Evolutionary conservation across 2,113 vertebrate species (phyloP).

Genomic region (Pycnonotus jocosus): DNA sequence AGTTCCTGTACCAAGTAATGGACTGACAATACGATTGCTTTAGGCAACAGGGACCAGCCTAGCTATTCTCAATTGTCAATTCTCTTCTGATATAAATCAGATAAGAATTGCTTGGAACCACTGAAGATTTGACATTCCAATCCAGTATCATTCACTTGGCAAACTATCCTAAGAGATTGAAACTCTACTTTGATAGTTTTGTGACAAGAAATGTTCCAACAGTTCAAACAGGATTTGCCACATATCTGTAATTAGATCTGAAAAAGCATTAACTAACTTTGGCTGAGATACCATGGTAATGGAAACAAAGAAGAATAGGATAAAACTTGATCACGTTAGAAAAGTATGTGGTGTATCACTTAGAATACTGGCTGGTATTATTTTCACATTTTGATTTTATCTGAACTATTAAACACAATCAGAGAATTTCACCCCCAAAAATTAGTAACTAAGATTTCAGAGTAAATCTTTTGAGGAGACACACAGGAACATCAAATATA

Average conservation of each 20-base stretch:
- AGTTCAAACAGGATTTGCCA: background rate
- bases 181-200: background rate
- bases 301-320: background rate
- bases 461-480: background rate
- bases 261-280: background rate
- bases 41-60: background rate
- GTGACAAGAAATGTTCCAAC: background rate
- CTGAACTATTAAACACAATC: background rate
- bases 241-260: background rate
- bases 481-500: background rate
- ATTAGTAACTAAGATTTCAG: background rate
- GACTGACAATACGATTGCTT: background rate
- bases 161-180: background rate
- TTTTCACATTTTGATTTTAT: background rate
- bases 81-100: background rate
- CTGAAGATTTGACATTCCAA: background rate
- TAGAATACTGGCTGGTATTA: background rate
- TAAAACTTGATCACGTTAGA: background rate
- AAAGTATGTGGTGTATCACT: background rate
- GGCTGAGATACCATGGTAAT: background rate
- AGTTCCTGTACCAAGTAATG: background rate
- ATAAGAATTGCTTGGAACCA: background rate
- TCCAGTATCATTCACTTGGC: background rate
- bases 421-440: background rate
- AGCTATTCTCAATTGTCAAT: background rate